Percentiles rank a stretch among this genome's conserved stretches.
Evolutionary conservation across 2,797 vertebrate species (phyloP).

Genomic region (Chelonia mydas): DNA sequence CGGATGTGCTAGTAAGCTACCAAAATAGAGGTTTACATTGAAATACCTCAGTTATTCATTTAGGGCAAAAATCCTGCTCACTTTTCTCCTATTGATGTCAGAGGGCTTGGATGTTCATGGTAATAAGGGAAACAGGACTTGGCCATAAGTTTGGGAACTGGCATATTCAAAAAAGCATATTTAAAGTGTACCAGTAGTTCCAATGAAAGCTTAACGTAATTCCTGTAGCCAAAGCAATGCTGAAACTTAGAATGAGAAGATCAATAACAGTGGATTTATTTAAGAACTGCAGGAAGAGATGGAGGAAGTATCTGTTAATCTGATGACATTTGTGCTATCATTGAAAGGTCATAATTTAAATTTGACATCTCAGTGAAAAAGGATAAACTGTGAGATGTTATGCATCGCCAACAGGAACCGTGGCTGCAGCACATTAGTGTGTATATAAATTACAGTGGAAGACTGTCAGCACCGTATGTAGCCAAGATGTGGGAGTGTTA

Average conservation of each 20-base stretch:
- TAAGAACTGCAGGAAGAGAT: slow-evolving; percentile 43
- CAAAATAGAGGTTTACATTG: background rate
- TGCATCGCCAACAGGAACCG: background rate
- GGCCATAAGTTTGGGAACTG: background rate
- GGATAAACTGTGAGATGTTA: slow-evolving; percentile 41
- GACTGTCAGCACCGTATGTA: background rate
- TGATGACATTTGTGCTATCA: slow-evolving; percentile 61
- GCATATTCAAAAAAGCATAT: slow-evolving; percentile 46
- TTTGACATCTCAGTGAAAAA: slow-evolving; percentile 25
- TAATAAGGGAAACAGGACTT: background rate
- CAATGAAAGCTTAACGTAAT: slow-evolving; percentile 42
- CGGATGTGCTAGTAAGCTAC: background rate
- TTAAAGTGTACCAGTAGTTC: slow-evolving; percentile 46
- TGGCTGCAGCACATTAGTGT: background rate
- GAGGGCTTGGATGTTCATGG: background rate
- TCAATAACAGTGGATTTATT: slow-evolving; percentile 72
- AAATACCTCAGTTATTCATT: background rate
- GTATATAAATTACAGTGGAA: background rate
- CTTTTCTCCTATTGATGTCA: background rate
- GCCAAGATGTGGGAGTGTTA: background rate
- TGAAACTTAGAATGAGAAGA: slow-evolving; percentile 33
- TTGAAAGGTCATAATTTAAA: slow-evolving; percentile 71
- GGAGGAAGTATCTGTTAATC: slow-evolving; percentile 56
- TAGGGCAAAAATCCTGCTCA: background rate
- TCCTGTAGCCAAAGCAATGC: slow-evolving; percentile 40